phyloP scores from a whole-genome alignment of 2,888 invertebrate genomes.

The Hypomecis punctinalis region DNA sequence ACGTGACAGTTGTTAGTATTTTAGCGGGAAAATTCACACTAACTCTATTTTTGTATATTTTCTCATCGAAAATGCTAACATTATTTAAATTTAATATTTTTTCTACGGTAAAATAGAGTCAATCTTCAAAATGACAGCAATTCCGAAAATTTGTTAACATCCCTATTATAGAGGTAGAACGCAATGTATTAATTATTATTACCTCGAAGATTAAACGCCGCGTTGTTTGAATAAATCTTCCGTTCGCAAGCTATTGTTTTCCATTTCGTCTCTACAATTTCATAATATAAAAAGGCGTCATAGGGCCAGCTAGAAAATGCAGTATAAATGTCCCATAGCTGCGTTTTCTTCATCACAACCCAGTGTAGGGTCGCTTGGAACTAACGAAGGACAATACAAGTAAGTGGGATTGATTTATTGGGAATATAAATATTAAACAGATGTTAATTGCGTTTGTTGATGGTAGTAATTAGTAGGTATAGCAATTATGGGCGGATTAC shows the following conservation, averaged over 20 bases:
- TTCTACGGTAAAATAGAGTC: no score
- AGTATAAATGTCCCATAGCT: conserved; percentile 69
- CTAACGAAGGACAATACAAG: conserved; percentile 51
- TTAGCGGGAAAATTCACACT: no score
- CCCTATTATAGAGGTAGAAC: no score
- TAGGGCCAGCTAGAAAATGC: conserved; percentile 56
- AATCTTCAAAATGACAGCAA: no score
- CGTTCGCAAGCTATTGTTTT: conserved; percentile 54
- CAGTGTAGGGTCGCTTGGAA: conserved; percentile 59
- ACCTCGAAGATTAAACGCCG: conserved; percentile 6
- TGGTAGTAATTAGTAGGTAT: no score
- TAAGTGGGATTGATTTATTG: conserved; percentile 26
- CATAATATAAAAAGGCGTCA: conserved; percentile 57
- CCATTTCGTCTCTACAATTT: conserved; percentile 46
- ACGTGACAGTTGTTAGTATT: no score
- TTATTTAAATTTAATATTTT: no score
- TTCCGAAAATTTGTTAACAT: no score
- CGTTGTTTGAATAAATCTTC: conserved; percentile 28
- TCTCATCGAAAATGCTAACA: no score
- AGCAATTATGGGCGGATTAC: no score
- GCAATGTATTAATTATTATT: conserved; percentile 3
- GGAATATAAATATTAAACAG: background rate
- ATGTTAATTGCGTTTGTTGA: background rate
- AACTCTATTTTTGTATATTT: no score
- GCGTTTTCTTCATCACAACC: conserved; percentile 53